Percentiles rank a stretch among this genome's conserved stretches.
phyloP scores from a whole-genome alignment of 2,113 vertebrate species.

The Platichthys flesus region DNA sequence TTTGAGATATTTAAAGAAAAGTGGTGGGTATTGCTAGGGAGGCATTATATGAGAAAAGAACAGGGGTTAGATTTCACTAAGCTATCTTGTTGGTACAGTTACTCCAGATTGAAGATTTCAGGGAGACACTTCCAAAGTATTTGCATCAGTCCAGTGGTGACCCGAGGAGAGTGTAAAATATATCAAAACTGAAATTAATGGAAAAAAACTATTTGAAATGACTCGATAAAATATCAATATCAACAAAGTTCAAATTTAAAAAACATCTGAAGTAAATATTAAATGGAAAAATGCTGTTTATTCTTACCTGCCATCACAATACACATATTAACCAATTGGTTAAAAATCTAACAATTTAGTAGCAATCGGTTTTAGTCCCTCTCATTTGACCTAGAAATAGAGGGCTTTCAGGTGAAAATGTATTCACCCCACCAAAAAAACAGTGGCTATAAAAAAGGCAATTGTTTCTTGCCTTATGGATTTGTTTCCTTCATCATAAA shows the following conservation, averaged over 20 bases:
- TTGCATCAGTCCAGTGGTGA: too few species aligned
- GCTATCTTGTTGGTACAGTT: neutral
- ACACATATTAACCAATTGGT: neutral
- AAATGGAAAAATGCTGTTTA: neutral
- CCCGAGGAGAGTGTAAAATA: neutral
- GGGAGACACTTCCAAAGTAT: neutral
- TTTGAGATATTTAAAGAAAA: constrained; percentile 4
- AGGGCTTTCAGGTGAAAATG: neutral
- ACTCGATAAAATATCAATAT: neutral
- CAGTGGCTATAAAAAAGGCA: neutral
- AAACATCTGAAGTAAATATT: too few species aligned
- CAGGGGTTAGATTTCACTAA: too few species aligned
- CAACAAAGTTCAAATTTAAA: too few species aligned
- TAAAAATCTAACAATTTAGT: neutral
- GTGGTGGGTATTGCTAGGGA: neutral
- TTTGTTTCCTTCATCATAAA: neutral
- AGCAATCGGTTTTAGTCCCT: too few species aligned
- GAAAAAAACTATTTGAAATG: too few species aligned
- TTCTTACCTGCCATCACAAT: neutral
- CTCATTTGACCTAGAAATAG: neutral
- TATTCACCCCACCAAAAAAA: neutral
- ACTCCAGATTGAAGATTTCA: neutral
- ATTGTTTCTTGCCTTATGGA: neutral
- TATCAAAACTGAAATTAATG: neutral
- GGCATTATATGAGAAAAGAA: neutral